These are phyloP conservation scores for Cavia aperea DNA, from an alignment of 2,113 vertebrate genomes.

Conservation along the genomic window DNA sequence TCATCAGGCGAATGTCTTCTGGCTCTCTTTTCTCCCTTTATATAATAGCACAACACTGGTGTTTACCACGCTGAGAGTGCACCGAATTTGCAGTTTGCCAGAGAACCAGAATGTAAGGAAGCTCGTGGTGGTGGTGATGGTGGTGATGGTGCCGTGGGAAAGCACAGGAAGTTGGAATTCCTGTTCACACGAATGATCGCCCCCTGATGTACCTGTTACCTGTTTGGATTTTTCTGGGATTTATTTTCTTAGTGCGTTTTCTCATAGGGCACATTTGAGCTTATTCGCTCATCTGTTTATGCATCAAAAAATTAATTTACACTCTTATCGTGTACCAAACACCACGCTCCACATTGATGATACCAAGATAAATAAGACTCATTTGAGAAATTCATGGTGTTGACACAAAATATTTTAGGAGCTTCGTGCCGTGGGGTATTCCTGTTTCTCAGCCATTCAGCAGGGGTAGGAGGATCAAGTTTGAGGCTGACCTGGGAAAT, in stretches of 20 bases:
- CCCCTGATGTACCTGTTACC: not conserved
- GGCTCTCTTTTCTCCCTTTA: not conserved
- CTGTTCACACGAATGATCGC: not conserved
- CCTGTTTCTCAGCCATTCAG: not conserved
- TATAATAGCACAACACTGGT: not conserved
- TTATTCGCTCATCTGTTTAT: not conserved
- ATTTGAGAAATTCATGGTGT: not conserved
- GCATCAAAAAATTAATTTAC: not conserved
- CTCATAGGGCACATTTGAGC: not conserved
- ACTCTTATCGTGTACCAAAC: not conserved
- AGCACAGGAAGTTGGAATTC: not conserved
- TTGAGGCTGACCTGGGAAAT: not conserved
- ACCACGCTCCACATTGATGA: not conserved
- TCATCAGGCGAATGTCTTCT: not conserved
- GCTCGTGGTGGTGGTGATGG: not conserved
- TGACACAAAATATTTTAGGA: not conserved
- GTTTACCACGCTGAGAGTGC: slow-evolving; percentile 8
- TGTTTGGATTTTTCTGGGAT: not conserved
- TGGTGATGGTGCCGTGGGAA: not conserved
- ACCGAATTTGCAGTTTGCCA: not conserved
- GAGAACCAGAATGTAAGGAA: not conserved
- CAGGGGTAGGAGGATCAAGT: not conserved
- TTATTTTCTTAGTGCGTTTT: not conserved
- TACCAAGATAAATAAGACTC: not conserved
- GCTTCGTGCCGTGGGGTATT: not conserved